Evolutionary conservation across 2,888 invertebrate species (phyloP).

Genomic region (Tridacna crocea): DNA sequence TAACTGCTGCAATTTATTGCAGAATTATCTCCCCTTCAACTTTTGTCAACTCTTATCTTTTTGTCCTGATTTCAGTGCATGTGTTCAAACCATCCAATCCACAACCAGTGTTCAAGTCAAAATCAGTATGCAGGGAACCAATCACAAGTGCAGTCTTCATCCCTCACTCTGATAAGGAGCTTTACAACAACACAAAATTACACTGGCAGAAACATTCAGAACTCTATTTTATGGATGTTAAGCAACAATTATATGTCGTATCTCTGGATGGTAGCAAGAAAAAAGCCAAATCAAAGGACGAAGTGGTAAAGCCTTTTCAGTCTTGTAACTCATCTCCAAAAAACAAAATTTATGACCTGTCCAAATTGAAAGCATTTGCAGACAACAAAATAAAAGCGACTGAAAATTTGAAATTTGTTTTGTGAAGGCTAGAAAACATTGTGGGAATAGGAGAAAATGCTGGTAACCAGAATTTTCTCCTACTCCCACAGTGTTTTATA

Average conservation of each 20-base stretch:
- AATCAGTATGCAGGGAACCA: conserved; percentile 41
- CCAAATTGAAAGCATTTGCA: too few relatives aligned
- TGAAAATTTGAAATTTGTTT: too few relatives aligned
- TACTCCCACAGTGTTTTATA: too few relatives aligned
- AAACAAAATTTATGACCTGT: not conserved
- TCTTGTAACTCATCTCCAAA: not conserved
- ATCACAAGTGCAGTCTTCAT: conserved; percentile 73
- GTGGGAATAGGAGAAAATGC: too few relatives aligned
- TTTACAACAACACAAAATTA: conserved; percentile 58
- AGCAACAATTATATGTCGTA: conserved; percentile 74
- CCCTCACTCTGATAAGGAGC: conserved; percentile 66
- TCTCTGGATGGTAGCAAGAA: conserved; percentile 42
- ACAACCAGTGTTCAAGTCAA: conserved; percentile 66
- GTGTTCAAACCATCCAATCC: conserved; percentile 85
- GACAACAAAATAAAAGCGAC: too few relatives aligned
- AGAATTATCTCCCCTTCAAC: too few relatives aligned
- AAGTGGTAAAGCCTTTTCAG: conserved; percentile 42
- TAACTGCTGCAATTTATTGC: too few relatives aligned
- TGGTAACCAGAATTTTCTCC: too few relatives aligned
- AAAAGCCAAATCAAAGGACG: conserved; percentile 31
- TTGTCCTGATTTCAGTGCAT: conserved; percentile 85
- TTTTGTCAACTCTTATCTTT: too few relatives aligned
- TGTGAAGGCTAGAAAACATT: too few relatives aligned
- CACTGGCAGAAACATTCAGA: conserved; percentile 75
- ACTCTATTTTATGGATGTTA: conserved; percentile 75